Evolutionary conservation across 2,797 vertebrate genomes (phyloP).

Genomic region (Netta rufina): DNA sequence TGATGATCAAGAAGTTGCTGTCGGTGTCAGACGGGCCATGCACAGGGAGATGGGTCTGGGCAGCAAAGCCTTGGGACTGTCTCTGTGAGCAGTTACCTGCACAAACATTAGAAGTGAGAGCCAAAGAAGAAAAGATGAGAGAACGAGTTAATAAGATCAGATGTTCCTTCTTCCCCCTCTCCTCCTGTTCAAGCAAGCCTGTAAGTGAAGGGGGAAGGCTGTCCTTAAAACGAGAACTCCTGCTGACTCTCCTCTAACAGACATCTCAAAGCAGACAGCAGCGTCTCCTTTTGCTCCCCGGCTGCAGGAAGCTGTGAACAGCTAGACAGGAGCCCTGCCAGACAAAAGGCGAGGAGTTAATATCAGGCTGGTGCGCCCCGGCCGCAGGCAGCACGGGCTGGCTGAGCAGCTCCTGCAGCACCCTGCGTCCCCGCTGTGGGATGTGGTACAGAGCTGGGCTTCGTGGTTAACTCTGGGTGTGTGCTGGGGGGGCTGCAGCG

Average conservation of each 20-base stretch:
- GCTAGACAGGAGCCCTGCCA: neutral
- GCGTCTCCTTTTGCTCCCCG: neutral
- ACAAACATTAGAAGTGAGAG: neutral
- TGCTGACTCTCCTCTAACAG: neutral
- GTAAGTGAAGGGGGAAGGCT: neutral
- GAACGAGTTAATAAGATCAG: neutral
- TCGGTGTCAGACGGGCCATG: neutral
- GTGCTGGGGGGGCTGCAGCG: neutral
- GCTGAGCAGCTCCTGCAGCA: neutral
- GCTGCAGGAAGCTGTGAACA: neutral
- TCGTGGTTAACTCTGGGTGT: neutral
- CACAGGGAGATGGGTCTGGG: neutral
- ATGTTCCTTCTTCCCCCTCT: neutral
- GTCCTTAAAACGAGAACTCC: neutral
- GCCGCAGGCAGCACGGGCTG: neutral
- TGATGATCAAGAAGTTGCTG: neutral
- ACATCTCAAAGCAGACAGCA: neutral
- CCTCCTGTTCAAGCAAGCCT: neutral
- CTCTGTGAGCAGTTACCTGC: neutral
- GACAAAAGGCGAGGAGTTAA: neutral
- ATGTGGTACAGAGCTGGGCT: neutral
- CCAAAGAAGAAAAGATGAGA: neutral
- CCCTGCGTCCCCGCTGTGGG: neutral
- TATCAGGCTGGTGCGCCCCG: neutral
- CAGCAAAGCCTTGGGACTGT: neutral